A percentile compares a stretch with the other conserved stretches of the same genome.
Evolutionary conservation across 1,140 invertebrate species (phyloP).

Genomic region (Pantala flavescens): DNA sequence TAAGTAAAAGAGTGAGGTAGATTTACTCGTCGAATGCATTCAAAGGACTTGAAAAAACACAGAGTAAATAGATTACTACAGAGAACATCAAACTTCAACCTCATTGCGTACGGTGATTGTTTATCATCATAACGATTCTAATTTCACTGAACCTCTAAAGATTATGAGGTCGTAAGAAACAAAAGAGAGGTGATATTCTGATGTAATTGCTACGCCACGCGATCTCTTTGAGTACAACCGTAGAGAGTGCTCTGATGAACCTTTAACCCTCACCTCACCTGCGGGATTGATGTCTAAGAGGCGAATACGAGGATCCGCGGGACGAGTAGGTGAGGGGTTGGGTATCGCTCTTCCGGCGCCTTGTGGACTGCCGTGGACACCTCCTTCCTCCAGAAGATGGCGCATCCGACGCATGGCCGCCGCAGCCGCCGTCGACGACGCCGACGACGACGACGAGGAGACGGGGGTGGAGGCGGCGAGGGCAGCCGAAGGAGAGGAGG

Average conservation of each 20-base stretch:
- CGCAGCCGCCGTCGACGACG: conserved; percentile 30
- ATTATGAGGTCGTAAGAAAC: too few species aligned
- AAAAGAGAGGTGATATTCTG: too few species aligned
- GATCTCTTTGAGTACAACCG: not conserved
- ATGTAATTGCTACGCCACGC: not conserved
- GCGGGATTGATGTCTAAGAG: conserved; percentile 81
- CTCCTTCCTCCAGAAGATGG: conserved; percentile 61
- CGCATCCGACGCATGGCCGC: conserved; percentile 64
- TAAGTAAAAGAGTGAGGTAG: too few species aligned
- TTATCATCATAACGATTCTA: too few species aligned
- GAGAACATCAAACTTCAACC: too few species aligned
- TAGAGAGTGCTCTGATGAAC: not conserved
- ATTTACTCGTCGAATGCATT: too few species aligned
- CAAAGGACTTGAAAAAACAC: too few species aligned
- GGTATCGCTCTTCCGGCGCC: conserved; percentile 32
- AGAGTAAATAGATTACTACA: too few species aligned
- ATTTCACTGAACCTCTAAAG: too few species aligned
- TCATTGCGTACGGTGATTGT: too few species aligned
- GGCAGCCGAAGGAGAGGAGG: conserved; percentile 32
- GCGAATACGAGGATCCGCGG: conserved; percentile 40
- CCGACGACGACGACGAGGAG: conserved; percentile 23
- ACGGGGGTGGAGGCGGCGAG: conserved; percentile 28
- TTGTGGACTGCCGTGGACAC: conserved; percentile 29
- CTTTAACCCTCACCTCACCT: conserved; percentile 36
- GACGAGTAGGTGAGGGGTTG: conserved; percentile 60